Base-by-base conservation (phyloP, 1,140 invertebrate species). In the Ostrea denselamellosa region DNA sequence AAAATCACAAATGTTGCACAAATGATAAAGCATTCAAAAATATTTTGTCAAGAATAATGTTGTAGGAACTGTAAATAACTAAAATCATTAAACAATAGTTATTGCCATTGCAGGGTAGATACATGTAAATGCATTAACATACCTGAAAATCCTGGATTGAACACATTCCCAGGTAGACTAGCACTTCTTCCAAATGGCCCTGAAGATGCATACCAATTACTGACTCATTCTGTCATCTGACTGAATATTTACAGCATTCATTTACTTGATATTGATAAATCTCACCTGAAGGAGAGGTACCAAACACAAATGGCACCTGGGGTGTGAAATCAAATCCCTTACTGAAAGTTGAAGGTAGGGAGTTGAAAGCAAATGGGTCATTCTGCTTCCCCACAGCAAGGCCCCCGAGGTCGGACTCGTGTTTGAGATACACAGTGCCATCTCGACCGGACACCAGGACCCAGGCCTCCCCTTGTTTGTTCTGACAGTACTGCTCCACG, bases 391-490 rank as follows among this genome's bases (percentile, higher is more conserved):
- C 85, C 19, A 87, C 77, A 19, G 85, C 68, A 9, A 65, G 54
- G 56, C 65, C 88, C 17, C 53, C 53, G 2, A 87, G 53, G 54
- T 88, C 86, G 44, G 52, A 93, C 87, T 96, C 96, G 58, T 96
- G 95, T 90, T 96, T 96, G 91, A 98, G 96, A 92, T 97, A 97
- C 2, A 96, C 95, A n/a, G 96, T 95, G 89, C 96, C 96, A 85
- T 96, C 96, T 85, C 96, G 96, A 77, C 96, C 96, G 34, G 96
- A 95, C 0, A 97, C 97, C 25, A 98, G 94, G 7, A 97, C 97
- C 97, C 97, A 98, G 5, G 97, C 97, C 86, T 97, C 97, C 2
- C 96, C 95, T 25, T 95, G 95, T 22, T 95, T 95, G 83, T 96
- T 96, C 90, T 97, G 97, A 91, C 97, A 97, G 93, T 96, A 97